Conservation (phyloP, 2,797 vertebrate species). For the Hemitrygon akajei region DNA sequence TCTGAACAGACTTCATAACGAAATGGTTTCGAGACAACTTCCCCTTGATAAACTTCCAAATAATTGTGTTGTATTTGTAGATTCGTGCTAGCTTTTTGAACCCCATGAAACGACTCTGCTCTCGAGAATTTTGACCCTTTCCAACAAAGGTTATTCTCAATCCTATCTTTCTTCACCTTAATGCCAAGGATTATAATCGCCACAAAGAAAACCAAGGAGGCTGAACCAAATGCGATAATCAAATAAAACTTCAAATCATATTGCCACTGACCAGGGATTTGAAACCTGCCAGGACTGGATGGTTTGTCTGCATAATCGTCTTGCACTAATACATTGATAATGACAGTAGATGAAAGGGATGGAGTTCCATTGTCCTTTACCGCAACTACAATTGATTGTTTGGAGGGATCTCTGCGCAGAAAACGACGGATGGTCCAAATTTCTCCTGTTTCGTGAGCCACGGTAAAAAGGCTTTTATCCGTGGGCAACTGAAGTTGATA, state of each 20-base stretch:
- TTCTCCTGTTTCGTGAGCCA: slow-evolving; percentile 51
- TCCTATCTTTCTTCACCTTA: slow-evolving; percentile 39
- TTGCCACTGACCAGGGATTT: not conserved
- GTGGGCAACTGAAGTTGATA: slow-evolving; percentile 76
- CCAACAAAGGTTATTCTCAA: not conserved
- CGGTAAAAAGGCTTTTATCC: slow-evolving; percentile 67
- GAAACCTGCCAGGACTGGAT: not conserved
- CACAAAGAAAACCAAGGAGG: slow-evolving; percentile 48
- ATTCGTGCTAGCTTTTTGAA: not conserved
- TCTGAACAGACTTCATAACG: not conserved
- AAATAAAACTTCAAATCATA: slow-evolving; percentile 50
- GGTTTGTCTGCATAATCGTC: slow-evolving; percentile 38
- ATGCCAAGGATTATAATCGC: slow-evolving; percentile 44
- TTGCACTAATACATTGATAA: slow-evolving; percentile 48
- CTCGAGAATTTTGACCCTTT: not conserved
- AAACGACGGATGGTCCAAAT: slow-evolving; percentile 49
- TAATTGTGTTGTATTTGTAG: not conserved
- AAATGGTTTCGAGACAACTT: not conserved
- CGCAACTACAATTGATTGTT: slow-evolving; percentile 55
- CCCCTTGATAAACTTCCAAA: not conserved
- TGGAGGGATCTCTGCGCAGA: slow-evolving; percentile 52
- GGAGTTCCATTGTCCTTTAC: slow-evolving; percentile 56
- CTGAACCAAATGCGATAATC: slow-evolving; percentile 46
- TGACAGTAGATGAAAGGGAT: slow-evolving; percentile 51
- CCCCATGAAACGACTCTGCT: not conserved